Evolutionary conservation across 1,140 invertebrate genomes (phyloP).

Genomic region (Caenorhabditis inopinata): DNA sequence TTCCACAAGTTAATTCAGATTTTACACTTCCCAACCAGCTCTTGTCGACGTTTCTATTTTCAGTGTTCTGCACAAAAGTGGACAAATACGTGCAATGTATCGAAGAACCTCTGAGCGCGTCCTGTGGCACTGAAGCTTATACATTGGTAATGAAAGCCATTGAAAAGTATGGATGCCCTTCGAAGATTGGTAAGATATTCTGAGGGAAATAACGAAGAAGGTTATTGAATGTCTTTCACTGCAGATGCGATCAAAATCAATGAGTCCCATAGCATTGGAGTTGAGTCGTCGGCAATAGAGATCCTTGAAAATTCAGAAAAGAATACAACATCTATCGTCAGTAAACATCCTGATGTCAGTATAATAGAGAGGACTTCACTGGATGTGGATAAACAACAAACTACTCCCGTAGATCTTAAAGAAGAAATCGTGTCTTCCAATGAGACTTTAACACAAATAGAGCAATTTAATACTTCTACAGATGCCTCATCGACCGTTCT

Average conservation of each 20-base stretch:
- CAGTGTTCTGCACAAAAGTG: neutral
- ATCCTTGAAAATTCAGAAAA: neutral
- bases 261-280: neutral
- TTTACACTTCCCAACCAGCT: too few species aligned
- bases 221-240: neutral
- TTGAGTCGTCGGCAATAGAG: neutral
- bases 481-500: neutral
- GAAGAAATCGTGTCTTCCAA: neutral
- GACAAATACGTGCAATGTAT: neutral
- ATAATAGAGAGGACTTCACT: neutral
- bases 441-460: too few species aligned
- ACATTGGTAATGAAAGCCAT: constrained; percentile 16
- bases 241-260: neutral
- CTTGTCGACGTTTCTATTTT: too few species aligned
- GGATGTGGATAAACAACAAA: neutral
- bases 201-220: neutral
- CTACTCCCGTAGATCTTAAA: neutral
- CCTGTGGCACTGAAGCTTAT: constrained; percentile 15
- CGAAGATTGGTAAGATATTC: neutral
- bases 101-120: neutral
- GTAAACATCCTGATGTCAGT: neutral
- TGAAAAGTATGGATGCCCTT: constrained; percentile 1
- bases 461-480: neutral
- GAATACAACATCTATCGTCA: neutral
- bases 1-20: too few species aligned